Evolutionary conservation across 1,140 invertebrate genomes (phyloP).

Genomic region (Cotesia vestalis): DNA sequence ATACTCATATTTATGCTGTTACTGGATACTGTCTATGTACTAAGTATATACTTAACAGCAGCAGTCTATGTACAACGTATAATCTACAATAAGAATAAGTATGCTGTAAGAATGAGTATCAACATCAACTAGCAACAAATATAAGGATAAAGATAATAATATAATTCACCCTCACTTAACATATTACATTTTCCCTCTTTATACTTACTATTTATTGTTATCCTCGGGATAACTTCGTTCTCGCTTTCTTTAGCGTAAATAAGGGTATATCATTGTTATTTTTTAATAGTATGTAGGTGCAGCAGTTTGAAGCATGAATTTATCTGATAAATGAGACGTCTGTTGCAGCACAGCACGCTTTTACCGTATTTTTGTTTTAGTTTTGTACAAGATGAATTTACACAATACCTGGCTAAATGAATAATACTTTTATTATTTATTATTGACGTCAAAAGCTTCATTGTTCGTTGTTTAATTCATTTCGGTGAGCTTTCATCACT

Average conservation of each 20-base stretch:
- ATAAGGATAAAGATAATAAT: not conserved
- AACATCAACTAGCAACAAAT: not conserved
- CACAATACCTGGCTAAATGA: not conserved
- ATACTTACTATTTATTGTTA: conserved; percentile 44
- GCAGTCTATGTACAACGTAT: not conserved
- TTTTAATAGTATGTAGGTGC: not conserved
- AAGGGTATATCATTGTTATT: too few species aligned
- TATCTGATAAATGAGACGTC: conserved; percentile 22
- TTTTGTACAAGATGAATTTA: conserved; percentile 3
- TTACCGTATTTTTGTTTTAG: not conserved
- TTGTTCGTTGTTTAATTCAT: not conserved
- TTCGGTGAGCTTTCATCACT: too few species aligned
- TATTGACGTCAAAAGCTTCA: not conserved
- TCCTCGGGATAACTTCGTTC: conserved; percentile 30
- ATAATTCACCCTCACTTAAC: not conserved
- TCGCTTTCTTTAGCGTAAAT: not conserved
- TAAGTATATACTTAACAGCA: too few species aligned
- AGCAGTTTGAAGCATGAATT: not conserved
- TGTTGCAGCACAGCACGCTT: not conserved
- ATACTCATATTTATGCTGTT: not conserved
- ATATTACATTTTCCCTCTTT: conserved; percentile 15
- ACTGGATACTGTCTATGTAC: too few species aligned
- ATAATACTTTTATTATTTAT: not conserved
- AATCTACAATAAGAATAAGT: not conserved
- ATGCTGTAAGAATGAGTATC: conserved; percentile 1